Evolutionary conservation across 2,888 invertebrate species (phyloP).

Genomic region (Zhengitettix transpicula): DNA sequence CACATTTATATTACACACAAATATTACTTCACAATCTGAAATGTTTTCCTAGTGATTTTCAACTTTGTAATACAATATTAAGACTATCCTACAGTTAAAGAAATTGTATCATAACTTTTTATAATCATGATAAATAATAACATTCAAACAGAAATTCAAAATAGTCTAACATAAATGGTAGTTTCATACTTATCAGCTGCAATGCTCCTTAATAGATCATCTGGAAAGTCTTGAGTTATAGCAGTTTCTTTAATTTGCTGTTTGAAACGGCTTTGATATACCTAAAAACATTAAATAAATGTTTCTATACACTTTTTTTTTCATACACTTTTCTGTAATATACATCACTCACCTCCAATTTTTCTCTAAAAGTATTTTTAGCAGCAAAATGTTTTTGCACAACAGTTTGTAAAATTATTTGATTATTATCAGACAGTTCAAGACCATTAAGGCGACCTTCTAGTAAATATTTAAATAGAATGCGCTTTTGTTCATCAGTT

Average conservation of each 20-base stretch:
- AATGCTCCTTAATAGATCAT: conserved; percentile 44
- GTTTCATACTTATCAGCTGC: conserved; percentile 34
- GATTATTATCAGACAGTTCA: conserved; percentile 38
- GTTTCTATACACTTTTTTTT: not conserved
- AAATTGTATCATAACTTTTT: too few species aligned
- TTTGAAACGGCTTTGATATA: conserved; percentile 46
- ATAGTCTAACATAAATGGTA: not conserved
- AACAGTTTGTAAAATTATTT: conserved; percentile 34
- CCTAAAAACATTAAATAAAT: conserved; percentile 15
- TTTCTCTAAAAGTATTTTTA: conserved; percentile 44
- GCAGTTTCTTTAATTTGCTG: conserved; percentile 47
- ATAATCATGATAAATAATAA: too few species aligned
- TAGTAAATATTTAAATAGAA: conserved; percentile 59
- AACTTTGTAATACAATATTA: not conserved
- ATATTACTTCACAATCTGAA: too few species aligned
- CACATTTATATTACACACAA: not conserved
- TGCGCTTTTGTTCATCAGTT: conserved; percentile 45
- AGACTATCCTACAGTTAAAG: too few species aligned
- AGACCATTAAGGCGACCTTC: conserved; percentile 76
- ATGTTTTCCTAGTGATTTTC: too few species aligned
- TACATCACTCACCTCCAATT: conserved; percentile 25
- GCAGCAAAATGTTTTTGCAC: conserved; percentile 37
- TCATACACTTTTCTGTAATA: not conserved
- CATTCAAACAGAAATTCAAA: too few species aligned
- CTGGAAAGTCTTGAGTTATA: conserved; percentile 57